Evolutionary conservation across 2,113 vertebrate genomes (phyloP).

Genomic region (Carlito syrichta): DNA sequence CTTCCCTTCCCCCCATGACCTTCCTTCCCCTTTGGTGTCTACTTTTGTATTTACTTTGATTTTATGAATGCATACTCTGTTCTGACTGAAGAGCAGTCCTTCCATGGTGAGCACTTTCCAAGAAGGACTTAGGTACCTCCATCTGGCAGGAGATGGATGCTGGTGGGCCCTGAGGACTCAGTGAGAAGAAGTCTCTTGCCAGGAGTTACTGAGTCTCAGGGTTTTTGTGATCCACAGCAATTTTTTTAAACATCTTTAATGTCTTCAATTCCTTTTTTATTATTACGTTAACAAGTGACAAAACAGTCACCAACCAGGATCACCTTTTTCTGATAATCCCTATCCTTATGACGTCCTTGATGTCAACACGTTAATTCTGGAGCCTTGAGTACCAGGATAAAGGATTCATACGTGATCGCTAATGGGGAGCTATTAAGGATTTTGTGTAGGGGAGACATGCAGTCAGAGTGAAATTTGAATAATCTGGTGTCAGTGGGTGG

Average conservation of each 20-base stretch:
- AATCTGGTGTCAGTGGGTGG: neutral
- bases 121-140: neutral
- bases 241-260: conserved; percentile 5
- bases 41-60: neutral
- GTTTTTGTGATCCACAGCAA: neutral
- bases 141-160: neutral
- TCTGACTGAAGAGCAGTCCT: neutral
- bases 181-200: neutral
- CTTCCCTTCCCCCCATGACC: neutral
- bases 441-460: neutral
- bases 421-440: neutral
- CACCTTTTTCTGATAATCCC: neutral
- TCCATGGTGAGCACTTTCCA: neutral
- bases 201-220: neutral
- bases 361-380: neutral
- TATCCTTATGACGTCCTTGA: neutral
- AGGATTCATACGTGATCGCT: neutral
- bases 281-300: neutral
- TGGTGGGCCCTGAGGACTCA: neutral
- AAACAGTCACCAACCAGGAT: neutral
- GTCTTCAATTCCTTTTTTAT: neutral
- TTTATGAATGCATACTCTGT: neutral
- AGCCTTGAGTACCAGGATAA: neutral
- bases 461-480: neutral
- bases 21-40: neutral